Evolutionary conservation across 2,888 invertebrate genomes (phyloP).

Genomic region (Furcula furcula): DNA sequence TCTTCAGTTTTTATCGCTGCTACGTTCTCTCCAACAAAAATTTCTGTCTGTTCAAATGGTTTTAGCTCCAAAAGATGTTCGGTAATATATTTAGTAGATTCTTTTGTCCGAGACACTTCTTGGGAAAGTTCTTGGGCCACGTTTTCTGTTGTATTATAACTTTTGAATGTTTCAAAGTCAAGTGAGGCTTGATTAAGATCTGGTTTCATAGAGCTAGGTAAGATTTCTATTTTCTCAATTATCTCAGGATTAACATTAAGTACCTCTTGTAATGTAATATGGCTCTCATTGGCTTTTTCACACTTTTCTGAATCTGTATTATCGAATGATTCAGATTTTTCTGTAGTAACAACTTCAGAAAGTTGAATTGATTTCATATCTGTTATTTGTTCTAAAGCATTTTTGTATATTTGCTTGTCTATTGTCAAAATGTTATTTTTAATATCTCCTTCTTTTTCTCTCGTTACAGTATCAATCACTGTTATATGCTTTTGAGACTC

Average conservation of each 20-base stretch:
- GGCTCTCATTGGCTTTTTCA: constrained; percentile 46
- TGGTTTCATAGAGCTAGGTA: constrained; percentile 29
- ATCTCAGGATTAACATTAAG: constrained; percentile 38
- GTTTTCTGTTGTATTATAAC: constrained; percentile 50
- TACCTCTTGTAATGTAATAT: constrained; percentile 46
- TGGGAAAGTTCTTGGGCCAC: constrained; percentile 66
- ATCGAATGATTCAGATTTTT: constrained; percentile 36
- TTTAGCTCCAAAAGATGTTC: constrained; percentile 51
- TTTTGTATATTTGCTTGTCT: constrained; percentile 27
- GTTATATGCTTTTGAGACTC: constrained; percentile 54
- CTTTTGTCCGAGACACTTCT: constrained; percentile 51
- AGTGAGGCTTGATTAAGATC: constrained; percentile 41
- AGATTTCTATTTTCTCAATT: constrained; percentile 42
- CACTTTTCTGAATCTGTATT: constrained; percentile 21
- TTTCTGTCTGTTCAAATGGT: constrained; percentile 53
- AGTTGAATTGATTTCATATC: constrained; percentile 52
- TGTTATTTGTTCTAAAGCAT: constrained; percentile 38
- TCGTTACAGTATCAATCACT: constrained; percentile 42
- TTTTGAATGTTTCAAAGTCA: constrained; percentile 50
- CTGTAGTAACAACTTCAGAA: constrained; percentile 42
- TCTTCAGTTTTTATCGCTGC: constrained; percentile 22
- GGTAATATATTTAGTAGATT: constrained; percentile 58
- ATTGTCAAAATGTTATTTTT: constrained; percentile 44
- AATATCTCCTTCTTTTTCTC: constrained; percentile 52
- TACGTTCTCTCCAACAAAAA: constrained; percentile 48